A percentile compares a stretch with the other conserved stretches of the same genome.
These are phyloP conservation scores for Capitulum mitella DNA, from an alignment of 2,888 invertebrate species.

Conservation along the genomic window DNA sequence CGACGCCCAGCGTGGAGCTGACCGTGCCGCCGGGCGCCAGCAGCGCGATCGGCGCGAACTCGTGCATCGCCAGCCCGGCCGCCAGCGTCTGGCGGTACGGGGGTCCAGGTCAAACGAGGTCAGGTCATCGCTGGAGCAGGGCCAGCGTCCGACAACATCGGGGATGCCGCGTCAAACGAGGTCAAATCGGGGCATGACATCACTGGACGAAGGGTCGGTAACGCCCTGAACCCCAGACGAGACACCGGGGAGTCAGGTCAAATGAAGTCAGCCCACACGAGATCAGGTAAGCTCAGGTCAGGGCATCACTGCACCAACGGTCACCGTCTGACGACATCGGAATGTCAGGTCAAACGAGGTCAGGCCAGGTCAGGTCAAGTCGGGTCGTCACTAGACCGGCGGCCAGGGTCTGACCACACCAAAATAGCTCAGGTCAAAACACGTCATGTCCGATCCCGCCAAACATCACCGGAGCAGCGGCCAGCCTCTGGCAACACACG, in stretches of 20 bases:
- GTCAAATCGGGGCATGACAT: neutral
- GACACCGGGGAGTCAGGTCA: neutral
- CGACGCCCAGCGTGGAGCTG: slow-evolving; percentile 67
- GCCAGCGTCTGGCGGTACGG: slow-evolving; percentile 52
- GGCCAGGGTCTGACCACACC: too few relatives aligned
- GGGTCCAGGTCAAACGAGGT: neutral
- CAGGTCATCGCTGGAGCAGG: neutral
- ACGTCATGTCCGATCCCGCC: too few relatives aligned
- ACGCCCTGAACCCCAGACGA: too few relatives aligned
- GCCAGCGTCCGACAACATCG: neutral
- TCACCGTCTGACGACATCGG: neutral
- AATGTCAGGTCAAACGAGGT: neutral
- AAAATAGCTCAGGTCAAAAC: too few relatives aligned
- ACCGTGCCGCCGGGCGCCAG: slow-evolving; percentile 59
- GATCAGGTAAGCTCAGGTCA: neutral
- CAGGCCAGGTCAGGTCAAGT: neutral
- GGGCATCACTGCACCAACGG: neutral
- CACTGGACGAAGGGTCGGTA: too few relatives aligned
- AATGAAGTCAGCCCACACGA: neutral
- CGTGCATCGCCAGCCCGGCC: slow-evolving; percentile 64
- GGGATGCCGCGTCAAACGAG: neutral
- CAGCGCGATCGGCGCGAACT: slow-evolving; percentile 60
- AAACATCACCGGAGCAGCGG: too few relatives aligned
- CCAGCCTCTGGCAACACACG: too few relatives aligned
- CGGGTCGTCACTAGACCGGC: too few relatives aligned